Evolutionary conservation across 2,113 vertebrate genomes (phyloP), one percentile per base, ranked within the genome.

Genomic region (Dunckerocampus dactyliophorus): DNA sequence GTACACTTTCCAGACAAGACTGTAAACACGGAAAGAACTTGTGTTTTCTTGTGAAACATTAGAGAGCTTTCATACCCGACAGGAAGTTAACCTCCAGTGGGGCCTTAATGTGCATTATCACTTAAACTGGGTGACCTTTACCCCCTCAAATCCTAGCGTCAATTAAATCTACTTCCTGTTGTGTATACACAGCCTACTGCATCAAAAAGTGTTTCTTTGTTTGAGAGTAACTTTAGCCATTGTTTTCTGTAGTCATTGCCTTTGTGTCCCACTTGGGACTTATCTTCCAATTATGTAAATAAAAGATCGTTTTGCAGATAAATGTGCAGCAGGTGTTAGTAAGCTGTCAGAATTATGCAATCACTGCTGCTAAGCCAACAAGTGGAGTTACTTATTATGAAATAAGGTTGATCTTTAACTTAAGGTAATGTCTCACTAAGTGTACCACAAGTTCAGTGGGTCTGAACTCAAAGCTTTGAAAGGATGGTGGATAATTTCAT

Each of bases 341-440:
- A 34, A 34, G 31, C 46, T 16, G 55, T 76, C 69, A 67, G 22
- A 31, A 49, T 62, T 2, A 47, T 14, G 45, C 45, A 47, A 47
- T 47, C 20, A 52, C 49, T 67, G 52, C 65, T 60, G 63, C 63
- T 67, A 47, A 70, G 51, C 54, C 37, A 69, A 47, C 31, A 20
- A 61, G 64, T 46, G 34, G 59, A 58, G 47, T 63, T 71, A 54
- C 65, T 74, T 21, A 47, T 52, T 14, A 14, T 51, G 47, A 74
- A 47, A n/a, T 16, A 1, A 1, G 10, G 13, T 61, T 70, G 62
- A 73, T 82, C 65, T 80, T 79, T 80, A 71, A 76, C 57, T 69
- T 8, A 55, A 72, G 31, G 6, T 5, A 34, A 7, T 34, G 31
- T 34, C 31, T 8, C 31, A 34, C 4, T 65, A 46, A 77, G 57